Evolutionary conservation across 2,797 vertebrate genomes (phyloP), one percentile per base, ranked within the genome.

Genomic region (Acrocephalus scirpaceus): DNA sequence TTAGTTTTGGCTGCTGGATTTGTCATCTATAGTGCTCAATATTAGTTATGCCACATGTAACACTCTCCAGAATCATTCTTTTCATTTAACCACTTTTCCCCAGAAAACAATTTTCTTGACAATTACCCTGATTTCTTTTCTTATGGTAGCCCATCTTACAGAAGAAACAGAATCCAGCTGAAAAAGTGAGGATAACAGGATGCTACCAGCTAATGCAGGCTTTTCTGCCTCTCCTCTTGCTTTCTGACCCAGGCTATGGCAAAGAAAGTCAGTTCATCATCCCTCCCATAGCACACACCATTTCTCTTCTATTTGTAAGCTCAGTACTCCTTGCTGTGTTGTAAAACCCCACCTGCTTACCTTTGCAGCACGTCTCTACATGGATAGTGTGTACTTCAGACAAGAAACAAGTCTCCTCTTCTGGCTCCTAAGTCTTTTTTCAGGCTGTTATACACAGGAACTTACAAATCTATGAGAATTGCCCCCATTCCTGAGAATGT

Each of bases 101-200:
- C 38, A 82, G 75, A 85, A 95, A 91, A 74, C 12, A 40, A 79
- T 74, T 77, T 50, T 73, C 62, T 34, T 79, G 26, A 90, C 67
- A 92, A 82, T 76, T 78, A 76, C 65, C 40, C 51, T 85, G 80
- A 92, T 95, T 92, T 75, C 51, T 74, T 61, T 75, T 84, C 70
- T 64, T 62, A 21, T 40, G 21, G 12, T 32, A 84, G 40, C 15
- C 25, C 16, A 42, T 61, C 54, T 44, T 54, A 25, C 53, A 92
- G 64, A 90, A 85, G 29, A 19, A 92, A 60, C 7, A 79, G 29
- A 93, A 77, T 67, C 16, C 57, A 90, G 1, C 9, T 16, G 75
- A 80, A 84, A 88, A 93, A 62, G 21, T 5, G 26, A 29, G 23
- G 54, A 38, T 16, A 38, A n/a, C 18, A 78, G 32, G 36, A 74